Evolutionary conservation across 2,113 vertebrate genomes (phyloP).

Genomic region (human): DNA sequence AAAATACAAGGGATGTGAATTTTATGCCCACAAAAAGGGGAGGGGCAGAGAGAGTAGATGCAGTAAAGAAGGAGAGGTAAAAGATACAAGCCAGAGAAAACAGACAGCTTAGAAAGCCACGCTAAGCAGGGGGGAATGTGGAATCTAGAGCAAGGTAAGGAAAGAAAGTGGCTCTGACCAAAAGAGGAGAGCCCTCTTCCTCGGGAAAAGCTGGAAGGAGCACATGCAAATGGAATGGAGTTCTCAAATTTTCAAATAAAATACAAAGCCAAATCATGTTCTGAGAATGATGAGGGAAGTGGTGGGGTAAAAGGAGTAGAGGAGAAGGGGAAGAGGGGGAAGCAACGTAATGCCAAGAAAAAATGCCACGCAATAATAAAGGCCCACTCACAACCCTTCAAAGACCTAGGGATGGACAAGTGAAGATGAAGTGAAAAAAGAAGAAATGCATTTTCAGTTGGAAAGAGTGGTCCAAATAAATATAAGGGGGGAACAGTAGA

Average conservation of each 20-base stretch:
- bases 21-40: background rate
- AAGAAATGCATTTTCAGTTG: background rate
- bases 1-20: background rate
- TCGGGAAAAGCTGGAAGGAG: background rate
- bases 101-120: rapidly evolving
- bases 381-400: background rate
- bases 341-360: rapidly evolving
- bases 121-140: too few relatives aligned
- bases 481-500: rapidly evolving
- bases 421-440: background rate
- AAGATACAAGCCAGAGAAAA: background rate
- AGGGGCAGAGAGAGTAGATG: background rate
- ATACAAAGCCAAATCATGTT: background rate
- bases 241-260: background rate
- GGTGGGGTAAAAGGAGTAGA: background rate
- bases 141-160: background rate
- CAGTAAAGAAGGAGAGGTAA: background rate
- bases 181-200: background rate
- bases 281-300: background rate
- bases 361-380: rapidly evolving
- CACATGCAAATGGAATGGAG: background rate
- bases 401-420: background rate
- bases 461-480: background rate
- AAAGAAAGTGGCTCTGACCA: background rate
- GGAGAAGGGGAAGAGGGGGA: rapidly evolving